Percentiles rank a stretch among this genome's conserved stretches.
Evolutionary conservation across 2,888 invertebrate genomes (phyloP).

Genomic region (Girardia tigrina): DNA sequence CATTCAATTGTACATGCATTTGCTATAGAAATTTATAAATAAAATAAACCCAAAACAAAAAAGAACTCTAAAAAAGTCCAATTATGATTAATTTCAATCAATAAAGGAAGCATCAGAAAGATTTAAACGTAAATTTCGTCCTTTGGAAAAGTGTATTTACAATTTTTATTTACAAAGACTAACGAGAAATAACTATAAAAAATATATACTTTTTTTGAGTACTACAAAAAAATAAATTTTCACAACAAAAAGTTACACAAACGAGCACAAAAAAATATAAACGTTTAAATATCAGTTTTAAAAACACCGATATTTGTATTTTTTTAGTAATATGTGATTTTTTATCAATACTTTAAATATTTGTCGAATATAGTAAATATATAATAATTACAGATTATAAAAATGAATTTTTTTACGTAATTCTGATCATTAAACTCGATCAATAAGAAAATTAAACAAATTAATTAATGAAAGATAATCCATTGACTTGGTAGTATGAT

Average conservation of each 20-base stretch:
- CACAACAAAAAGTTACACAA: not conserved
- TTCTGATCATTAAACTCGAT: not conserved
- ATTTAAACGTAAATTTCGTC: not conserved
- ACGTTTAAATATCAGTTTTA: too few species aligned
- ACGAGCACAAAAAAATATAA: not conserved
- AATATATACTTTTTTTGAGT: not conserved
- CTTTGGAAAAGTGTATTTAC: not conserved
- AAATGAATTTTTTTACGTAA: conserved; percentile 11
- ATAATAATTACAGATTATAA: not conserved
- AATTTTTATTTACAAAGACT: not conserved
- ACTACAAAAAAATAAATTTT: not conserved
- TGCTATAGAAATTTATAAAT: not conserved
- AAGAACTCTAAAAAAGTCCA: conserved; percentile 3
- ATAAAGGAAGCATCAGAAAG: not conserved
- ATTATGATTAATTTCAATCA: not conserved
- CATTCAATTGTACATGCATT: conserved; percentile 13
- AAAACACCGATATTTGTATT: not conserved
- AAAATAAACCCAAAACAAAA: conserved; percentile 19
- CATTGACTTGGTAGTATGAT: conserved; percentile 20
- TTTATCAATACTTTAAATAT: too few species aligned
- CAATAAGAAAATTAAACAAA: conserved; percentile 14
- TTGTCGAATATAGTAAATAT: too few species aligned
- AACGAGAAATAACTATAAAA: conserved; percentile 14
- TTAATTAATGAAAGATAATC: conserved; percentile 23
- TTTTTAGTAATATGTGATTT: too few species aligned